phyloP scores from a whole-genome alignment of 2,888 invertebrate species.

The Aphodius sticticus region DNA sequence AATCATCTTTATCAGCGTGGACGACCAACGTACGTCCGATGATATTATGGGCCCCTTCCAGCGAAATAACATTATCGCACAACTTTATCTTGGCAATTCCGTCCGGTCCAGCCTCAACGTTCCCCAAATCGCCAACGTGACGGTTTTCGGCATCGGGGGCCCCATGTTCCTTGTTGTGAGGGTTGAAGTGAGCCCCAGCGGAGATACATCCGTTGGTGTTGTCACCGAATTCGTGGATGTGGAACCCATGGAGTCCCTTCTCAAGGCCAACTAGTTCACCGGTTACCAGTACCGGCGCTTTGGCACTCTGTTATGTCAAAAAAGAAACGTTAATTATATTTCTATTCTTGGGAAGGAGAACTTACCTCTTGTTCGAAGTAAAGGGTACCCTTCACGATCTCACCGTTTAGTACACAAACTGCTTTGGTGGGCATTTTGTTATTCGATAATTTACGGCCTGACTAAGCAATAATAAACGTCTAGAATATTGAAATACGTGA shows the following conservation, averaged over 20 bases:
- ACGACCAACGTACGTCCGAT: slow-evolving; percentile 88
- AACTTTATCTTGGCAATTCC: slow-evolving; percentile 74
- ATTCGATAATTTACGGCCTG: slow-evolving; percentile 11
- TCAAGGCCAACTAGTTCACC: slow-evolving; percentile 83
- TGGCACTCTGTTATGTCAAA: slow-evolving; percentile 59
- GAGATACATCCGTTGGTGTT: slow-evolving; percentile 96
- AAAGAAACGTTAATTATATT: slow-evolving; percentile 10
- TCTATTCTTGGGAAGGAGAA: slow-evolving; percentile 29
- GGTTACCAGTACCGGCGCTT: slow-evolving; percentile 76
- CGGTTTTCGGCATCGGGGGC: slow-evolving; percentile 76
- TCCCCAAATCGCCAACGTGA: slow-evolving; percentile 93
- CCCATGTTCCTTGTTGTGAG: slow-evolving; percentile 81
- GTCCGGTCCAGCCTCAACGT: slow-evolving; percentile 71
- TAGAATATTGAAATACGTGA: slow-evolving; percentile 16
- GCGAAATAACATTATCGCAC: slow-evolving; percentile 69
- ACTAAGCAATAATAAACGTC: slow-evolving; percentile 23
- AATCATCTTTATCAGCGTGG: slow-evolving; percentile 92
- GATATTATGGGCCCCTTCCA: slow-evolving; percentile 77
- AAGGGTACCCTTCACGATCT: slow-evolving; percentile 80
- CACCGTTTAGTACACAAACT: slow-evolving; percentile 87
- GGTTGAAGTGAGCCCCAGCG: slow-evolving; percentile 95
- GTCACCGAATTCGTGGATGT: slow-evolving; percentile 96
- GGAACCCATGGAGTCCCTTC: slow-evolving; percentile 88
- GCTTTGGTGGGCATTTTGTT: slow-evolving; percentile 72
- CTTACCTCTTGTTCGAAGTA: slow-evolving; percentile 80